Percentiles rank a stretch among this genome's conserved stretches.
phyloP scores from a whole-genome alignment of 2,113 vertebrate genomes.

The Aramus guarauna region DNA sequence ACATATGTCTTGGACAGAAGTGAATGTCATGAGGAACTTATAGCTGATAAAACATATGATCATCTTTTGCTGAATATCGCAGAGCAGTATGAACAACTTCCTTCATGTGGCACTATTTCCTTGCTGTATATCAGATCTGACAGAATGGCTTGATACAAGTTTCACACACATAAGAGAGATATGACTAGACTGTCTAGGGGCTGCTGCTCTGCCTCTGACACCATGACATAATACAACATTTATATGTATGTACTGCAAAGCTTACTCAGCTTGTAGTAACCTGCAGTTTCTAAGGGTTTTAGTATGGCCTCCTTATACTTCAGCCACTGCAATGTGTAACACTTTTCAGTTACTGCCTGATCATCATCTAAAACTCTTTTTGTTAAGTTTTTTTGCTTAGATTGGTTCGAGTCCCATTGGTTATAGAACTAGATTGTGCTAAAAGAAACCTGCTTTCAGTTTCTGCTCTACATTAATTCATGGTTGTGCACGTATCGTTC shows the following conservation, averaged over 20 bases:
- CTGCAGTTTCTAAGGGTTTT: not conserved
- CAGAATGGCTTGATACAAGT: not conserved
- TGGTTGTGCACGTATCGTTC: not conserved
- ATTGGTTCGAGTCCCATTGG: not conserved
- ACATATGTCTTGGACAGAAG: not conserved
- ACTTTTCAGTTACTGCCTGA: not conserved
- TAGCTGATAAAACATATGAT: not conserved
- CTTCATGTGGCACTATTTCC: constrained; percentile 18
- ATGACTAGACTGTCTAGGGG: not conserved
- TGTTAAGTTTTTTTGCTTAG: not conserved
- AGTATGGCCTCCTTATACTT: not conserved
- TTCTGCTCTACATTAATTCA: not conserved
- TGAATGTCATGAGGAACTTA: not conserved
- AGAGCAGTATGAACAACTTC: not conserved
- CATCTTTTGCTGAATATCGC: not conserved
- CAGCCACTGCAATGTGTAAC: not conserved
- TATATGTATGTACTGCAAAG: not conserved
- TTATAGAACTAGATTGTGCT: not conserved
- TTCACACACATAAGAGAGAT: not conserved
- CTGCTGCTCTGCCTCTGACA: not conserved
- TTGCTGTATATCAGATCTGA: not conserved
- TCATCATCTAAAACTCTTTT: not conserved
- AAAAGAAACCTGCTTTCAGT: not conserved
- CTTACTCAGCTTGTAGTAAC: not conserved
- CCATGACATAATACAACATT: not conserved